Base-by-base conservation (phyloP, 2,888 invertebrate genomes). In the Parasteatoda lunata region DNA sequence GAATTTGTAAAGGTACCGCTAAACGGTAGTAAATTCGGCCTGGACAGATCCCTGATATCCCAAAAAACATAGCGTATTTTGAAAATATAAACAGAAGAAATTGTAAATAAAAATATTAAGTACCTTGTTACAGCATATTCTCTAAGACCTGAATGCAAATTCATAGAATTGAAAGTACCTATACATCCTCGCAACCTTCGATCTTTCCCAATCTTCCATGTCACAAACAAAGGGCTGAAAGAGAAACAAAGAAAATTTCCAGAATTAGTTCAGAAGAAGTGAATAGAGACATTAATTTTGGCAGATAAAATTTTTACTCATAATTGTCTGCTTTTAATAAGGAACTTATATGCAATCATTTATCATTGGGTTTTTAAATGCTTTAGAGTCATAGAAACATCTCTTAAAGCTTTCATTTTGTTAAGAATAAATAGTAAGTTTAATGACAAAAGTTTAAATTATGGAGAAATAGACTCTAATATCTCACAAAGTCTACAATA, bases 161-260 rank as follows among this genome's bases (percentile, higher is more conserved):
- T 96, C 95, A 98, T 96, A 84, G 98, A 96, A 92, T 97, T 97
- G 92, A 99, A 99, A 76, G 99, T 99, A 88, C 99, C 99, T 92
- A 99, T 99, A 93, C 99, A 99, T 77, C 99, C 99, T 90, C 99
- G 95, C 89, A 99, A 94, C 90, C 97, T 95, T 91, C 97, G 96
- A 91, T 98, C 98, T 92, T 96, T 96, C 78, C 99, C 99, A 91
- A 97, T 97, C 93, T 97, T 97, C 99, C 99, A 99, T 89, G 99
- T 99, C 90, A 99, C 99, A 94, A 99, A 99, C 91, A 99, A 94
- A 82, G 99, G 99, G 93, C 97, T 97, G 93, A 89, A 94, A 94
- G 91, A 70, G 89, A 81, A 49, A 30, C n/a, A 5, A 48, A 49
- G 45, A 68, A 68, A 30, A 68, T 15, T 45, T 7, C 5, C 1